Base-by-base conservation (phyloP, 1,140 invertebrate genomes). In the Solen grandis region DNA sequence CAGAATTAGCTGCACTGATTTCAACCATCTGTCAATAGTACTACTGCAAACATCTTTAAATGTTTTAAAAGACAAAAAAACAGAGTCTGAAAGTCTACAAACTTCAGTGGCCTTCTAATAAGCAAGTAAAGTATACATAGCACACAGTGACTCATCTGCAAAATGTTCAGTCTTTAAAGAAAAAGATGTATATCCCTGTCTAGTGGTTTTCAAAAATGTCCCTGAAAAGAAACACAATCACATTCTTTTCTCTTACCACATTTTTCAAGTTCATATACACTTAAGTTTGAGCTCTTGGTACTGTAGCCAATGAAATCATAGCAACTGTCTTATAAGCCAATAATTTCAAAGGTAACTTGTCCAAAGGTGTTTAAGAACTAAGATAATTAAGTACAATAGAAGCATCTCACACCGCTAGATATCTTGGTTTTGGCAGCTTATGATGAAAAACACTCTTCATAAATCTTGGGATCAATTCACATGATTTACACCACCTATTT, bases 11-110 rank as follows among this genome's bases (percentile, higher is more conserved):
- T 5, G 72, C 57, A 62, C 41, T 3, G 19, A 46, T 22, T 75
- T 75, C 0, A 75, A 29, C 72, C 72, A 75, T 52, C 57, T 75
- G 50, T 55, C 72, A 2, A 75, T 36, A 50, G 72, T 75, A 27
- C 72, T 75, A 27, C 22, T 75, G 22, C 35, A 27, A 29, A 75
- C 59, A 13, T 27, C 63, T 19, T 75, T 52, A 29, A 29, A 63
- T 31, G 72, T 75, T 27, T 46, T 38, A 75, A 46, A 75, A 27
- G 72, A 75, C 13, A 75, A 31, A n/a, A 75, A 63, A 4, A 62
- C 8, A n/a, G 29, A 57, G 25, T 25, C 10, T 2, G 72, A 75
- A 14, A 35, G 13, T 33, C 59, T 75, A 5, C 41, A 41, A 5
- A 3, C 22, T 14, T 63, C 33, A 22, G 72, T 75, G 16, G 5